Percentiles rank a stretch among this genome's conserved stretches.
phyloP scores from a whole-genome alignment of 2,113 vertebrate species.

The Psammodynastes pulverulentus region DNA sequence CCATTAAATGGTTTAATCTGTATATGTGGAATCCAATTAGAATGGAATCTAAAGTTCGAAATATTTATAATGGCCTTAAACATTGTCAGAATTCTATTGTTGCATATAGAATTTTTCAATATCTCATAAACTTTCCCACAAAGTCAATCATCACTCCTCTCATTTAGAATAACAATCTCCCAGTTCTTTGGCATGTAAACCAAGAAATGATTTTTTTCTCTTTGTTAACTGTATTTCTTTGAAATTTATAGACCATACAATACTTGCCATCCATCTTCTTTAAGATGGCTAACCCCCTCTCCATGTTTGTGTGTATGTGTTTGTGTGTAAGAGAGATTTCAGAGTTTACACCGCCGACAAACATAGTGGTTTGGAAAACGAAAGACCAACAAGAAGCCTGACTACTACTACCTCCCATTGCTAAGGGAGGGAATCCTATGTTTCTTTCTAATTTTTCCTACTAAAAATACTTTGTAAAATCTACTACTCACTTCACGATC shows the following conservation, averaged over 20 bases:
- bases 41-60: conserved; percentile 8
- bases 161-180: conserved; percentile 27
- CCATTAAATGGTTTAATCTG: conserved; percentile 27
- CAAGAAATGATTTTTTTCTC: conserved; percentile 1
- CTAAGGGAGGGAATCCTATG: neutral
- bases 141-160: conserved; percentile 22
- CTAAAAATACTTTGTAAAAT: neutral
- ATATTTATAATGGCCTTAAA: conserved; percentile 32
- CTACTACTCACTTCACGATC: neutral
- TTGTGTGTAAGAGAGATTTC: too few relatives aligned
- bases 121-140: conserved; percentile 35
- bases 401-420: neutral
- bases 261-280: neutral
- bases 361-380: neutral
- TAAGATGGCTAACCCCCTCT: too few relatives aligned
- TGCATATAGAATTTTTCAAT: conserved; percentile 15
- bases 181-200: conserved; percentile 16
- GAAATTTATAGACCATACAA: neutral
- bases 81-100: conserved; percentile 5
- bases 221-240: conserved; percentile 30
- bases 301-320: too few relatives aligned
- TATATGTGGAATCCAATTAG: conserved; percentile 17
- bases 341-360: neutral
- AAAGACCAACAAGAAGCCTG: neutral
- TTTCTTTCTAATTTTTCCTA: neutral